Evolutionary conservation across 1,140 invertebrate species (phyloP), one percentile per base, ranked within the genome.

Genomic region (Leptinotarsa defecta): DNA sequence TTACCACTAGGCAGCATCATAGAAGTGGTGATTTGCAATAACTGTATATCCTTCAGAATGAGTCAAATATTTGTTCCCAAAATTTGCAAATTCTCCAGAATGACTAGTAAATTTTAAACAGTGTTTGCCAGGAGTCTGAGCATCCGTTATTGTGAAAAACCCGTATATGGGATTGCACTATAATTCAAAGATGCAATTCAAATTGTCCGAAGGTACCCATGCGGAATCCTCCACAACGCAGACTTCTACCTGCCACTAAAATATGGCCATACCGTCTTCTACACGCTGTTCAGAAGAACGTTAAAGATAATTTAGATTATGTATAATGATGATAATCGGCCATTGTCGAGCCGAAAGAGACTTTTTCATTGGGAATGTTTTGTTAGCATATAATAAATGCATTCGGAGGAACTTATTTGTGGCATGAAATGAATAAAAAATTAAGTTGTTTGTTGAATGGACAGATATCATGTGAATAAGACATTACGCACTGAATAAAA

Each of bases 291-390:
- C 62, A 65, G 64, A 63, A 62, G 49, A 71, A 74, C 77, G 71
- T 78, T 76, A 79, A 77, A 77, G 78, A 79, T 79, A 79, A 79
- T 79, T 79, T 77, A 79, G 76, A 79, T 79, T 79, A 75, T 62
- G 71, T 67, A 77, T 78, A 74, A 76, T 72, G 71, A 72, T 68
- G 49, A 74, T 78, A 78, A 78, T 75, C 74, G 77, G 74, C 77
- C 77, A 78, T 78, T 75, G 77, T 78, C 65, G 43, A 62, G 68
- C 64, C 61, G 71, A 64, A 73, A 75, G 76, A 43, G 68, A 72
- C 52, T 67, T 77, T 77, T 77, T 77, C 72, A 77, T 77, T 75
- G 70, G 68, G 71, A 74, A 75, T 77, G 70, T 77, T 77, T 75
- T 75, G 73, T 77, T 77, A 63, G 74, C 74, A 77, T 63, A 69